These are phyloP conservation scores for Macquaria australasica DNA, from an alignment of 2,113 vertebrate genomes.

Conservation along the genomic window DNA sequence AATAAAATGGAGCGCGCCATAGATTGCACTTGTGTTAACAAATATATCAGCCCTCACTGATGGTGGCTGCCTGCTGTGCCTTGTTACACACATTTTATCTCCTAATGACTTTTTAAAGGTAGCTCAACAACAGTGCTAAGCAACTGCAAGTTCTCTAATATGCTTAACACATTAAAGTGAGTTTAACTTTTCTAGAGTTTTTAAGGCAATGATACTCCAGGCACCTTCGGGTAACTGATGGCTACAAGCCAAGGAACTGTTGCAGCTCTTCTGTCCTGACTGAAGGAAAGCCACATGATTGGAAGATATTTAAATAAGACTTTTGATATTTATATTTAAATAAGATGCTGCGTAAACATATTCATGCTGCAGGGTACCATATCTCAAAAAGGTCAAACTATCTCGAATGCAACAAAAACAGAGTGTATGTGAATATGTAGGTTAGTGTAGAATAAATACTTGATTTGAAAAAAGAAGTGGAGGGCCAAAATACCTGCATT, in stretches of 20 bases:
- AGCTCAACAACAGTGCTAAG: conserved; percentile 50
- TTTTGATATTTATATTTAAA: background rate
- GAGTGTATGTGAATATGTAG: background rate
- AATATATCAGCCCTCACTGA: conserved; percentile 78
- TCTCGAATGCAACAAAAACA: background rate
- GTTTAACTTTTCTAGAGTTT: conserved; percentile 47
- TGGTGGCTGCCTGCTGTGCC: conserved; percentile 72
- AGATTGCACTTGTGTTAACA: conserved; percentile 79
- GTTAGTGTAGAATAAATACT: background rate
- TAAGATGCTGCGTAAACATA: background rate
- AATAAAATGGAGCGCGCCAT: conserved; percentile 78
- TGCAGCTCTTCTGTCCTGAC: background rate
- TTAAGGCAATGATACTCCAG: background rate
- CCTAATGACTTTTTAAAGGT: conserved; percentile 81
- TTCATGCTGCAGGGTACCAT: background rate
- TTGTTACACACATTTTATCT: conserved; percentile 77
- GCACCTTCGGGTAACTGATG: background rate
- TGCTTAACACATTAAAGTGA: conserved; percentile 38
- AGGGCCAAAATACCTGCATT: background rate
- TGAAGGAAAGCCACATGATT: background rate
- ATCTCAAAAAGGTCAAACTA: background rate
- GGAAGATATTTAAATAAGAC: background rate
- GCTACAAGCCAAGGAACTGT: background rate
- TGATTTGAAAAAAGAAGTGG: background rate
- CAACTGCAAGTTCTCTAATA: conserved; percentile 22